These are phyloP conservation scores for Pollachius pollachius DNA, from an alignment of 2,113 vertebrate species.

Conservation along the genomic window DNA sequence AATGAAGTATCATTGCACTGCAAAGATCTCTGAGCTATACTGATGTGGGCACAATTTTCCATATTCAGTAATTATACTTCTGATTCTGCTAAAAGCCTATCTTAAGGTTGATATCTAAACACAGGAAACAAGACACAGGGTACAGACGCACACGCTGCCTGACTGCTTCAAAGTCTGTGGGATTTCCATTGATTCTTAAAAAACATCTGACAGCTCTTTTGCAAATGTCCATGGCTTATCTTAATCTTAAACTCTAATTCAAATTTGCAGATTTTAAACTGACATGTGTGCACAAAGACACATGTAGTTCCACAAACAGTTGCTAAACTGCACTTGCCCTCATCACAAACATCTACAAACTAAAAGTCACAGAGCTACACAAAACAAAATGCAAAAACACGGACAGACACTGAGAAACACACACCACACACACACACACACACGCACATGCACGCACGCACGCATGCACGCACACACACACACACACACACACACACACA, in stretches of 20 bases:
- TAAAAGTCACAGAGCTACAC: not conserved
- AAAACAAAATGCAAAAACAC: constrained; percentile 6
- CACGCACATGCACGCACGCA: no score
- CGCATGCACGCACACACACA: no score
- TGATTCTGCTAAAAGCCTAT: constrained; percentile 48
- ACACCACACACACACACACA: no score
- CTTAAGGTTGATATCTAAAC: constrained; percentile 56
- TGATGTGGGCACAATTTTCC: constrained; percentile 51
- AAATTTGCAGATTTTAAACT: constrained; percentile 19
- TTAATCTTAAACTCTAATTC: constrained; percentile 2
- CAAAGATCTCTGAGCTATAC: constrained; percentile 27
- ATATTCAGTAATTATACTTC: constrained; percentile 60
- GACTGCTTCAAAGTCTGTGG: constrained; percentile 18
- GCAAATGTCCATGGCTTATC: constrained; percentile 5
- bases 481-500: no score
- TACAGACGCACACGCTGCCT: no score
- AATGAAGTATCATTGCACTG: constrained; percentile 20
- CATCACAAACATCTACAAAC: not conserved
- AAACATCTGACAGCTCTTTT: constrained; percentile 17
- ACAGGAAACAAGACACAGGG: constrained; percentile 46
- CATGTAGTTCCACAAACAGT: not conserved
- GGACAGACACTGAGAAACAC: not conserved
- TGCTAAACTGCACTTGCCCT: no score
- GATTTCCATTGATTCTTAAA: constrained; percentile 20
- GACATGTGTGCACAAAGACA: constrained; percentile 13